Evolutionary conservation across 2,113 vertebrate species (phyloP).

Genomic region (Mus spicilegus): DNA sequence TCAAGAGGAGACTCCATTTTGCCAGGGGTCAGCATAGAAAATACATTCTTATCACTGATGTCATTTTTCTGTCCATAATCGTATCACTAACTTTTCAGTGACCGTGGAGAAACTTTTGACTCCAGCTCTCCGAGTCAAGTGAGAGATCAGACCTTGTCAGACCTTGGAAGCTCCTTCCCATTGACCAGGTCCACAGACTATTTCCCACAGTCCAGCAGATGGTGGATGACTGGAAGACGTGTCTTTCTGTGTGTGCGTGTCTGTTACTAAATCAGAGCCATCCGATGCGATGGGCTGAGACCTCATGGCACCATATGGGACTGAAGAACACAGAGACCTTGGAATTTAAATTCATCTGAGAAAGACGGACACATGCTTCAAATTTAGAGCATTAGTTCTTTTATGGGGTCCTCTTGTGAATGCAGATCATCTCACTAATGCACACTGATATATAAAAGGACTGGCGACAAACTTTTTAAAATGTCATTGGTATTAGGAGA

Average conservation of each 20-base stretch:
- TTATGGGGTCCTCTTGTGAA: background rate
- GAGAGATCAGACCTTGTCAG: background rate
- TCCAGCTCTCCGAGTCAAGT: background rate
- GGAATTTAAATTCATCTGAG: constrained; percentile 49
- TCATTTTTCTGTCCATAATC: background rate
- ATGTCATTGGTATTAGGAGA: background rate
- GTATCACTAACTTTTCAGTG: background rate
- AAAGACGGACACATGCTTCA: constrained; percentile 27
- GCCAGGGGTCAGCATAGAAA: background rate
- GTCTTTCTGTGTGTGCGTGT: background rate
- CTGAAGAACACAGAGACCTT: constrained; percentile 60
- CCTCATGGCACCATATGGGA: constrained; percentile 69
- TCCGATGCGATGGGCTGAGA: constrained; percentile 40
- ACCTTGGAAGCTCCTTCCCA: background rate
- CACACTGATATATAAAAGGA: background rate
- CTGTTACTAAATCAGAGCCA: constrained; percentile 42
- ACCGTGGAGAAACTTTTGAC: background rate
- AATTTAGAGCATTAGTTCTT: background rate
- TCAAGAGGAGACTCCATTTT: background rate
- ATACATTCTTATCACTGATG: background rate
- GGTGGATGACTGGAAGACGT: background rate
- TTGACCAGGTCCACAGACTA: background rate
- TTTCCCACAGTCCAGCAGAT: constrained; percentile 23
- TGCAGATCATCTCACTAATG: background rate
- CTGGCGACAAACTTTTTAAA: background rate